These are phyloP conservation scores for Dipodomys ordii DNA, from an alignment of 2,113 vertebrate species.

Conservation along the genomic window DNA sequence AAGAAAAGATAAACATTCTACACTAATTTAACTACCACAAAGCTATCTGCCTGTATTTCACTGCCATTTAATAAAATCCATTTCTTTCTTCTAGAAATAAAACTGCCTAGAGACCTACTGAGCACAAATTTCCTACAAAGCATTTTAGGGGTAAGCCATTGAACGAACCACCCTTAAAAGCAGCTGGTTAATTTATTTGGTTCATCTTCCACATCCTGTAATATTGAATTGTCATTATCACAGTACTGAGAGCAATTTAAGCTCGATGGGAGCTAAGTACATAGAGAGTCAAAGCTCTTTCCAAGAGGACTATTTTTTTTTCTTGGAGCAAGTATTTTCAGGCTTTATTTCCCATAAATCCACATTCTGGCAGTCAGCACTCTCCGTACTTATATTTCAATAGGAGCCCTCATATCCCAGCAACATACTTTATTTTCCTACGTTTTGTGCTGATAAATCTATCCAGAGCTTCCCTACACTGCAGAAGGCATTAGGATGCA, in stretches of 20 bases:
- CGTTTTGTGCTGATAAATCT: constrained; percentile 77
- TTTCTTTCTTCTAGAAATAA: constrained; percentile 70
- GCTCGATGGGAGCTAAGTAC: constrained; percentile 77
- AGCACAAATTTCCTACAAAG: constrained; percentile 64
- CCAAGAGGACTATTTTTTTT: constrained; percentile 64
- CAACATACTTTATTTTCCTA: constrained; percentile 75
- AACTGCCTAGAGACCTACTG: constrained; percentile 64
- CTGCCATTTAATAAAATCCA: constrained; percentile 68
- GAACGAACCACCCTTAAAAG: constrained; percentile 73
- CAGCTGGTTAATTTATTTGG: constrained; percentile 80
- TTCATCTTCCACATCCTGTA: constrained; percentile 76
- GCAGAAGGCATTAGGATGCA: constrained; percentile 9
- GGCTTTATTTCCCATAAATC: constrained; percentile 85
- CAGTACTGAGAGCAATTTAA: constrained; percentile 80
- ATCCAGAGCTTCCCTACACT: constrained; percentile 73
- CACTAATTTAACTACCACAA: constrained; percentile 71
- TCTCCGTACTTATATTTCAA: constrained; percentile 86
- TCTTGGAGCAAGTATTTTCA: constrained; percentile 80
- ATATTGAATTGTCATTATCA: constrained; percentile 82
- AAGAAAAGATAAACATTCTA: constrained; percentile 54
- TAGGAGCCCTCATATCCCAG: constrained; percentile 76
- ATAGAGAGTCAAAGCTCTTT: constrained; percentile 72
- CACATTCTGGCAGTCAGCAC: constrained; percentile 83
- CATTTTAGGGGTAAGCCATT: constrained; percentile 58
- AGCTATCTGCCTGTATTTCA: constrained; percentile 61